These are phyloP conservation scores for Drosophila hawaiiensis DNA, from an alignment of 2,888 invertebrate species.

Conservation along the genomic window DNA sequence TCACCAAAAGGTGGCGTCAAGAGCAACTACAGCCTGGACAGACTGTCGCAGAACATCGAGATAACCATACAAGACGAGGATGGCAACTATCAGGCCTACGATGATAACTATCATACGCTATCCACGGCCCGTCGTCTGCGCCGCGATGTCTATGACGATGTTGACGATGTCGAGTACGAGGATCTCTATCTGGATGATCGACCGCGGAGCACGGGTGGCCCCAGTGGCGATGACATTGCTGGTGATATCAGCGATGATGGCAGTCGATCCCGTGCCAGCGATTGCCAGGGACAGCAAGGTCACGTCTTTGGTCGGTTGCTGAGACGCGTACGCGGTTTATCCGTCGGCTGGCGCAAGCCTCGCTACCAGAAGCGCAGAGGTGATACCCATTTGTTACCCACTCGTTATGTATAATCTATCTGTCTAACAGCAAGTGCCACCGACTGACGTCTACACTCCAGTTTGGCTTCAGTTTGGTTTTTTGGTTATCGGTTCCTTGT, in stretches of 20 bases:
- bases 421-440: conserved; percentile 66
- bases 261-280: conserved; percentile 76
- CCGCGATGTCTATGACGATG: conserved; percentile 53
- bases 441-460: conserved; percentile 50
- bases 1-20: conserved; percentile 67
- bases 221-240: conserved; percentile 74
- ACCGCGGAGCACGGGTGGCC: conserved; percentile 49
- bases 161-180: conserved; percentile 65
- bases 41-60: conserved; percentile 84
- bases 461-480: conserved; percentile 57
- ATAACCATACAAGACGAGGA: conserved; percentile 85
- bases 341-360: conserved; percentile 85
- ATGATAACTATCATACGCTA: conserved; percentile 81
- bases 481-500: conserved; percentile 38
- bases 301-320: conserved; percentile 84
- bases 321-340: conserved; percentile 84
- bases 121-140: conserved; percentile 41
- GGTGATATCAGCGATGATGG: conserved; percentile 83
- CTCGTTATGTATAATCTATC: conserved; percentile 57
- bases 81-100: conserved; percentile 83
- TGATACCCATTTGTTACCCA: conserved; percentile 70
- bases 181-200: conserved; percentile 76
- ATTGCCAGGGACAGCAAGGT: conserved; percentile 27
- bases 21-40: conserved; percentile 83
- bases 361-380: conserved; percentile 85